Conservation (phyloP, 2,888 invertebrate genomes). For the Cynaeus angustus region DNA sequence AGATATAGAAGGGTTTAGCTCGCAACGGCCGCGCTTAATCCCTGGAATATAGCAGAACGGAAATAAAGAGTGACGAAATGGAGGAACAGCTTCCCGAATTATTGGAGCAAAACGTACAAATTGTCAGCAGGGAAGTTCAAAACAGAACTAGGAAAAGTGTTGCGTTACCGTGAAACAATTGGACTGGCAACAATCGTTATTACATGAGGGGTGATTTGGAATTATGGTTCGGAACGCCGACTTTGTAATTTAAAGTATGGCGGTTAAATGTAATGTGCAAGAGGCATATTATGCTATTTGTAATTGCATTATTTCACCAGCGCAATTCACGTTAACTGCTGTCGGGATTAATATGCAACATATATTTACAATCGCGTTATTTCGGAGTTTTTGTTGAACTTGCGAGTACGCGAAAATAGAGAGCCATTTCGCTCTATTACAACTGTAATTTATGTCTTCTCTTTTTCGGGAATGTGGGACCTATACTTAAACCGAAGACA, state of each 20-base stretch:
- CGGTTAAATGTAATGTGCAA: conserved; percentile 56
- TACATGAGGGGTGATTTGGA: conserved; percentile 41
- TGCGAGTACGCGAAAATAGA: conserved; percentile 10
- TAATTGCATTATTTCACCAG: conserved; percentile 56
- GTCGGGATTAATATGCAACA: conserved; percentile 52
- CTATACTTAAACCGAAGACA: conserved; percentile 19
- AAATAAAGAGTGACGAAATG: conserved; percentile 46
- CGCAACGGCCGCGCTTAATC: conserved; percentile 32
- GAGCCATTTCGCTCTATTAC: conserved; percentile 23
- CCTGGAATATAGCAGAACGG: conserved; percentile 29
- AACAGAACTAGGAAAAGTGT: conserved; percentile 39
- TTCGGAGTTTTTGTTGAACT: not conserved
- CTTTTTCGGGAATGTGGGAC: conserved; percentile 3
- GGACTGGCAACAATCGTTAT: conserved; percentile 46
- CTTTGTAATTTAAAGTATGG: conserved; percentile 53
- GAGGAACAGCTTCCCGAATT: conserved; percentile 26
- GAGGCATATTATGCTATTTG: conserved; percentile 55
- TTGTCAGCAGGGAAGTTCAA: conserved; percentile 9
- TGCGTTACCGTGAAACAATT: conserved; percentile 43
- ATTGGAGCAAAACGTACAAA: conserved; percentile 32
- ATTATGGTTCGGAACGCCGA: conserved; percentile 44
- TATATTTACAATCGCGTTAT: conserved; percentile 9
- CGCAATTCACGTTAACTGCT: conserved; percentile 54
- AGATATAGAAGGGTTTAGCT: conserved; percentile 52
- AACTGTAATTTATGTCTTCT: conserved; percentile 25